Percentiles rank a stretch among this genome's conserved stretches.
Conservation (phyloP, 2,888 invertebrate species). For the Sepioteuthis lessoniana region DNA sequence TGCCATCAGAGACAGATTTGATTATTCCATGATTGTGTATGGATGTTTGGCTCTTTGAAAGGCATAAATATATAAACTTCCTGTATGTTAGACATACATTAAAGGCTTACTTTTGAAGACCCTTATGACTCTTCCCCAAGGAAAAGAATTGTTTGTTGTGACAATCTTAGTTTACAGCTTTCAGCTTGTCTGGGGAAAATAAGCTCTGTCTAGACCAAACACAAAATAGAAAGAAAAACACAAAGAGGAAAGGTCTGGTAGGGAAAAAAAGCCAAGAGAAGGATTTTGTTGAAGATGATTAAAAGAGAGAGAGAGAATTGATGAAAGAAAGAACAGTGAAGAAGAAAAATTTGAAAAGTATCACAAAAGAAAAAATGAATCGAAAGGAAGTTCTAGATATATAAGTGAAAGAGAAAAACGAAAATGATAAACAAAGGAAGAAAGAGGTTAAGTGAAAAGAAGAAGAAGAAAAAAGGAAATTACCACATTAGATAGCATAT, state of each 20-base stretch:
- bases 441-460: too few species aligned
- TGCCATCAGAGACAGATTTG: neutral
- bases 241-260: neutral
- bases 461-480: too few species aligned
- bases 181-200: neutral
- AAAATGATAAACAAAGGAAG: too few species aligned
- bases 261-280: neutral
- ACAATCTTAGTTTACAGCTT: neutral
- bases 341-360: too few species aligned
- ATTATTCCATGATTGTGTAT: neutral
- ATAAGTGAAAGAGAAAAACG: too few species aligned
- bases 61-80: neutral
- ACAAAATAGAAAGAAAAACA: neutral
- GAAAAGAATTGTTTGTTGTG: neutral
- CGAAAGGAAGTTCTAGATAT: too few species aligned
- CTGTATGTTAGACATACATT: neutral
- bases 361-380: too few species aligned
- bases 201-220: neutral
- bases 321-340: too few species aligned
- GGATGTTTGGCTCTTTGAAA: neutral
- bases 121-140: neutral
- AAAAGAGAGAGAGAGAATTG: too few species aligned
- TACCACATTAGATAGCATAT: too few species aligned
- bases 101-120: neutral
- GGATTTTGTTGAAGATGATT: neutral